Conservation (phyloP, 1,140 invertebrate species). For the Formica exsecta region DNA sequence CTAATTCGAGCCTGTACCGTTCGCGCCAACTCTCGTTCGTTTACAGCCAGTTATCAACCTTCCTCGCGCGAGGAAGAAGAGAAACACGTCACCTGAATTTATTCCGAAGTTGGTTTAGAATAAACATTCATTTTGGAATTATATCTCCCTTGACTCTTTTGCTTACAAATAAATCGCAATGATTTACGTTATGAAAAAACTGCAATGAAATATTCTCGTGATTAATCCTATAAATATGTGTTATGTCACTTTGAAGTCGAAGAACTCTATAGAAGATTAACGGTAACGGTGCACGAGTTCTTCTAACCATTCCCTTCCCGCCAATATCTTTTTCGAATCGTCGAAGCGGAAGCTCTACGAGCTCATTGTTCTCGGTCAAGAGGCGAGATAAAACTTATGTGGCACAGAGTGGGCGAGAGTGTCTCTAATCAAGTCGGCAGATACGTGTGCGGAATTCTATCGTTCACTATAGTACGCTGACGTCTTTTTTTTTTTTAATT, state of each 20-base stretch:
- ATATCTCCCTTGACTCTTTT: not conserved
- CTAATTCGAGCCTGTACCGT: conserved; percentile 59
- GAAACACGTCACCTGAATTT: not conserved
- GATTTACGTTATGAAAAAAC: conserved; percentile 5
- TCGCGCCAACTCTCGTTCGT: conserved; percentile 4
- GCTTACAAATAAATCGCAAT: not conserved
- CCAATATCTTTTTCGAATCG: conserved; percentile 53
- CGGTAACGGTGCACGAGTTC: conserved; percentile 39
- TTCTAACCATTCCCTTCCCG: not conserved
- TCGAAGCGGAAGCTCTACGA: conserved; percentile 59
- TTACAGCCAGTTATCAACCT: conserved; percentile 4
- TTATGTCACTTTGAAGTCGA: conserved; percentile 36
- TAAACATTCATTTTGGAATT: conserved; percentile 18
- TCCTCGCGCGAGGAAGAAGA: not conserved
- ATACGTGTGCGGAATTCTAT: conserved; percentile 57
- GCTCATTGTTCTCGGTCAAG: conserved; percentile 59
- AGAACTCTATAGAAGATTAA: conserved; percentile 32
- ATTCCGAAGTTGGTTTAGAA: conserved; percentile 22
- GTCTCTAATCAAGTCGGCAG: conserved; percentile 59
- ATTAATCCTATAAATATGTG: conserved; percentile 40
- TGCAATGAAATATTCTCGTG: conserved; percentile 11
- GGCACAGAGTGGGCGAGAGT: conserved; percentile 41
- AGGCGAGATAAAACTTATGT: conserved; percentile 54
- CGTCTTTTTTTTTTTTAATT: conserved; percentile 9
- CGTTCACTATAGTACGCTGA: not conserved